Evolutionary conservation across 1,140 invertebrate genomes (phyloP).

Genomic region (Orussus abietinus): DNA sequence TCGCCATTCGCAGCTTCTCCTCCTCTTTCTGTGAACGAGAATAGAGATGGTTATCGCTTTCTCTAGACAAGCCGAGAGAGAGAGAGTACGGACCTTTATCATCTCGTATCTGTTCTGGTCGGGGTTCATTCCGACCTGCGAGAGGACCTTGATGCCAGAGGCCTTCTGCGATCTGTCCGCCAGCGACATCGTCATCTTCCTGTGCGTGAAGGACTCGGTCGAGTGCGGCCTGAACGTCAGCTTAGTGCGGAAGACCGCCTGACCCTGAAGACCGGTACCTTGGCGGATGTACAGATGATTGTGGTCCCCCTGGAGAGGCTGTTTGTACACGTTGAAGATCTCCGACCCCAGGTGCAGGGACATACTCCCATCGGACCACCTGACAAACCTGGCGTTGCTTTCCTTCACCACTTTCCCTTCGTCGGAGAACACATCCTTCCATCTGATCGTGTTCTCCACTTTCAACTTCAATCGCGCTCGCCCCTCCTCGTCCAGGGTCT

Average conservation of each 20-base stretch:
- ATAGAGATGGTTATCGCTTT: constrained; percentile 10
- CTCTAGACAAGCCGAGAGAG: constrained; percentile 10
- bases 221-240: constrained; percentile 96
- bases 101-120: constrained; percentile 86
- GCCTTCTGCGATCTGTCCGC: constrained; percentile 96
- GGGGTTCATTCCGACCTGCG: constrained; percentile 90
- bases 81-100: constrained; percentile 67
- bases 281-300: constrained; percentile 88
- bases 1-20: constrained; percentile 82
- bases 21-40: constrained; percentile 78
- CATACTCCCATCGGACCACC: constrained; percentile 98
- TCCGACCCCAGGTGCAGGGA: constrained; percentile 95
- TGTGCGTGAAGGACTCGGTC: constrained; percentile 96
- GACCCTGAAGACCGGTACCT: constrained; percentile 96
- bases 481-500: constrained; percentile 96
- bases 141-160: constrained; percentile 93
- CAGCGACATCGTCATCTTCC: constrained; percentile 97
- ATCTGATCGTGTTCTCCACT: constrained; percentile 97
- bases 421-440: constrained; percentile 83
- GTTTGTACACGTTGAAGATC: constrained; percentile 96
- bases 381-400: constrained; percentile 92
- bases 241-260: constrained; percentile 95
- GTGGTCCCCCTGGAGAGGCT: constrained; percentile 73
- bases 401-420: constrained; percentile 82
- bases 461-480: constrained; percentile 85